phyloP scores from a whole-genome alignment of 2,113 vertebrate genomes.

The Etia nguti region DNA sequence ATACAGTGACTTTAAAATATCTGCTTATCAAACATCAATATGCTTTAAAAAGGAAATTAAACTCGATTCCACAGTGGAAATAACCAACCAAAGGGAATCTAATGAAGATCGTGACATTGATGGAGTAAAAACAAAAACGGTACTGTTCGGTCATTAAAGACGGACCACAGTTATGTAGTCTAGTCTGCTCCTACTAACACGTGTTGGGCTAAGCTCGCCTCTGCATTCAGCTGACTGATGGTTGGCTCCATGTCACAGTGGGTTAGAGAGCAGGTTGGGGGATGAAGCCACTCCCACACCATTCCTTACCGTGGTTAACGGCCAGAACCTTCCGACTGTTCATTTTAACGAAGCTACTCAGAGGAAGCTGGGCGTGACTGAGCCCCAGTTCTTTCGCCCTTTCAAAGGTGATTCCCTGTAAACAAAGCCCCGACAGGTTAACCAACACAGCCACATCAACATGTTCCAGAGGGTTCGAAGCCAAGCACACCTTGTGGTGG shows the following conservation, averaged over 20 bases:
- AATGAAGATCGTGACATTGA: no score
- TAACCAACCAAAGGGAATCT: no score
- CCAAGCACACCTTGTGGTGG: constrained; percentile 86
- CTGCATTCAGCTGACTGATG: no score
- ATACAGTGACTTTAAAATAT: neutral
- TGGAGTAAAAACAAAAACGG: no score
- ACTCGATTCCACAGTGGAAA: no score
- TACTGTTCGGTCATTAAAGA: no score
- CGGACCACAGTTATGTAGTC: no score
- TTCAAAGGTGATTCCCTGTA: constrained; percentile 86
- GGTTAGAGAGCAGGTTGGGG: neutral
- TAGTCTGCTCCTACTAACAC: no score
- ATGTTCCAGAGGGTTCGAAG: accelerated
- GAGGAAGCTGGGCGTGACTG: constrained; percentile 88
- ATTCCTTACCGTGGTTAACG: constrained; percentile 90
- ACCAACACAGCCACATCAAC: accelerated
- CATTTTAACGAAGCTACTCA: constrained; percentile 93
- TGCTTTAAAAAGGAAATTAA: neutral
- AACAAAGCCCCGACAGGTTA: neutral
- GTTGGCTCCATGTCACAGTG: no score
- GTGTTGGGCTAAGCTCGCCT: no score
- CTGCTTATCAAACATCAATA: neutral
- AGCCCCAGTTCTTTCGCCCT: constrained; percentile 84
- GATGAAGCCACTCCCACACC: neutral
- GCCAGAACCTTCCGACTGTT: constrained; percentile 95